Percentiles rank a stretch among this genome's conserved stretches.
Conservation (phyloP, 2,888 invertebrate genomes). For the Conus canariensis region DNA sequence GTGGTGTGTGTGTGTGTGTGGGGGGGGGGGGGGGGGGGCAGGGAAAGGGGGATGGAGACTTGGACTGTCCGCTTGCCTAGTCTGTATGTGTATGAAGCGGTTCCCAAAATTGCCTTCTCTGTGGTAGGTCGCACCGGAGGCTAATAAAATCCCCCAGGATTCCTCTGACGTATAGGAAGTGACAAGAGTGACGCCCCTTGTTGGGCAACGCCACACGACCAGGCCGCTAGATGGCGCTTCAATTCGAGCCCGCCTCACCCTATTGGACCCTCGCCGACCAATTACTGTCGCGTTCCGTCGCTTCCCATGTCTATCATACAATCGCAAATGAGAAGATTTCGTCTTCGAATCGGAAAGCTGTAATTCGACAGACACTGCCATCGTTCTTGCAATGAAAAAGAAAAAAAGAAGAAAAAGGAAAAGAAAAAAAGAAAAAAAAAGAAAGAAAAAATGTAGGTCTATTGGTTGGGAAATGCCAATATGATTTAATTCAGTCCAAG, state of each 20-base stretch:
- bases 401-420: not conserved
- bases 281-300: conserved; percentile 27
- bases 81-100: no score
- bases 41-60: no score
- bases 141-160: conserved; percentile 23
- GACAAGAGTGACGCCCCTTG: conserved; percentile 34
- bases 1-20: no score
- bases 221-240: conserved; percentile 6
- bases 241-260: not conserved
- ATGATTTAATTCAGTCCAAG: no score
- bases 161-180: conserved; percentile 18
- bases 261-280: not conserved
- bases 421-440: no score
- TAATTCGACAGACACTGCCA: not conserved
- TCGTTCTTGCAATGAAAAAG: no score
- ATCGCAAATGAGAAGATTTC: conserved; percentile 15
- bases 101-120: not conserved
- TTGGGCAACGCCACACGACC: conserved; percentile 32
- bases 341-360: not conserved
- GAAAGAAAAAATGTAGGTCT: no score
- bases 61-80: no score
- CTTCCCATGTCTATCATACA: conserved; percentile 1
- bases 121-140: not conserved
- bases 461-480: no score
- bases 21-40: no score